phyloP scores from a whole-genome alignment of 2,888 invertebrate species.

The Zaprionus lineosus region DNA sequence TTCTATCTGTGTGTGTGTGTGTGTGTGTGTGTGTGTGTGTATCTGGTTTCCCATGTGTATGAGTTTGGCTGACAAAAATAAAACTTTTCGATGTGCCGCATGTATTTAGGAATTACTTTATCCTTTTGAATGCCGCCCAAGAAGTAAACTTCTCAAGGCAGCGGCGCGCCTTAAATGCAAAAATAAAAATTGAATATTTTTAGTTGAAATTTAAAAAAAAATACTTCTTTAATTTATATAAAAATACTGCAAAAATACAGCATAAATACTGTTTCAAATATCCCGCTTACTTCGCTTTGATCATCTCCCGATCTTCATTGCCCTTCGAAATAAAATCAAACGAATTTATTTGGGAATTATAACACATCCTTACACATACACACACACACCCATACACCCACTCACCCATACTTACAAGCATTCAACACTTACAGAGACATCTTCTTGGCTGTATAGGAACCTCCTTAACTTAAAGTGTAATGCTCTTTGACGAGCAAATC shows the following conservation, averaged over 20 bases:
- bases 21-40: conserved; percentile 15
- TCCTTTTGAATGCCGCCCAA: not conserved
- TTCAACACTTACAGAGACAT: conserved; percentile 9
- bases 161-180: conserved; percentile 36
- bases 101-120: conserved; percentile 50
- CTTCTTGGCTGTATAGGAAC: conserved; percentile 13
- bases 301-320: no score
- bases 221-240: not conserved
- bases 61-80: conserved; percentile 33
- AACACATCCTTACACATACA: no score
- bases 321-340: no score
- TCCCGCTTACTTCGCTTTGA: no score
- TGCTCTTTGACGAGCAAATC: conserved; percentile 39
- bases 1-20: not conserved
- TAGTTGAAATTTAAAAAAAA: conserved; percentile 8
- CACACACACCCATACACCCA: not conserved
- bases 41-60: conserved; percentile 13
- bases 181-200: conserved; percentile 28
- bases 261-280: no score
- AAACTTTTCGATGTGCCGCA: conserved; percentile 62
- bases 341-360: no score
- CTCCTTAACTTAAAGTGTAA: conserved; percentile 35
- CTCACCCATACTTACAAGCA: no score
- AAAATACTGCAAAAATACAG: no score
- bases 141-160: conserved; percentile 20